Evolutionary conservation across 1,140 invertebrate genomes (phyloP).

Genomic region (Pygmarrhopalites habei): DNA sequence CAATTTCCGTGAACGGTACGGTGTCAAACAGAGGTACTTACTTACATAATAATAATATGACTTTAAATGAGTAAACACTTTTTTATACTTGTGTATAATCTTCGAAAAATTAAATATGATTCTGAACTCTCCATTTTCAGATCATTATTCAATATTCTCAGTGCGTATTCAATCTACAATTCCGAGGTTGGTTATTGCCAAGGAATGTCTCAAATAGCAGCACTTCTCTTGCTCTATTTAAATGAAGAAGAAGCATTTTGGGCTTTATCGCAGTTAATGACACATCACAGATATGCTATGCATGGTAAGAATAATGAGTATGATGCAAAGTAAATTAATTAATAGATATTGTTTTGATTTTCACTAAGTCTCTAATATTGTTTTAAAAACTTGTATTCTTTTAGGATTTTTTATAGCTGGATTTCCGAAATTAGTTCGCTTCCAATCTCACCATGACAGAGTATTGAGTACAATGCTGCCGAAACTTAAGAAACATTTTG

Average conservation of each 20-base stretch:
- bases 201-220: slow-evolving; percentile 96
- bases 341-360: too few species aligned
- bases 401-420: slow-evolving; percentile 86
- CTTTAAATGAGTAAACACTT: too few species aligned
- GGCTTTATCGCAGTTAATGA: slow-evolving; percentile 87
- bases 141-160: slow-evolving; percentile 91
- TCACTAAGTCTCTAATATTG: too few species aligned
- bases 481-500: slow-evolving; percentile 90
- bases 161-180: slow-evolving; percentile 98
- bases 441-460: slow-evolving; percentile 93
- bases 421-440: slow-evolving; percentile 92
- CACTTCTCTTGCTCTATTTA: slow-evolving; percentile 88
- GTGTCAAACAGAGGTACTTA: slow-evolving; percentile 92
- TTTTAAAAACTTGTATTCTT: too few species aligned
- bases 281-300: slow-evolving; percentile 89
- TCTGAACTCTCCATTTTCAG: too few species aligned
- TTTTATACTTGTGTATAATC: too few species aligned
- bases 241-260: slow-evolving; percentile 96
- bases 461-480: slow-evolving; percentile 91
- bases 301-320: slow-evolving; percentile 82
- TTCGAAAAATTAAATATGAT: too few species aligned
- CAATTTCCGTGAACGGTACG: slow-evolving; percentile 89
- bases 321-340: too few species aligned
- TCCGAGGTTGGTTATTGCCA: slow-evolving; percentile 86
- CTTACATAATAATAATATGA: too few species aligned